These are phyloP conservation scores for Sarcophaga peregrina DNA, from an alignment of 1,140 invertebrate genomes.

Conservation along the genomic window DNA sequence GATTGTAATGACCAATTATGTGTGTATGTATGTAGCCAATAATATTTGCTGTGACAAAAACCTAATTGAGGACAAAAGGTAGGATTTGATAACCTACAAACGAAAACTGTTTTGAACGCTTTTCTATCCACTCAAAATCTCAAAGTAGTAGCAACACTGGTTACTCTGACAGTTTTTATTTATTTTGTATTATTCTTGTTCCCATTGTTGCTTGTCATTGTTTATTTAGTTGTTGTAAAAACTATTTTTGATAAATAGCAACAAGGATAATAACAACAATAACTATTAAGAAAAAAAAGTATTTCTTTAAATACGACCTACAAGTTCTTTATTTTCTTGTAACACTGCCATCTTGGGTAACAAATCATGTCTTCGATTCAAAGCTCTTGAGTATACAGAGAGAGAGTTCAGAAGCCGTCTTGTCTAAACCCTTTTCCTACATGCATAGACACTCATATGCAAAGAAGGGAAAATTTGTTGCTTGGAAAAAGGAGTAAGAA, in stretches of 20 bases:
- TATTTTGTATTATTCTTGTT: constrained; percentile 2
- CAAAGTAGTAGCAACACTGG: too few relatives aligned
- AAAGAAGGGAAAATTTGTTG: too few relatives aligned
- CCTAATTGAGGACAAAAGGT: too few relatives aligned
- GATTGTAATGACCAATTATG: too few relatives aligned
- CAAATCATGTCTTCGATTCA: too few relatives aligned
- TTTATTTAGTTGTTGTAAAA: constrained; percentile 1
- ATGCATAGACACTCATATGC: too few relatives aligned
- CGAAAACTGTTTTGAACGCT: too few relatives aligned
- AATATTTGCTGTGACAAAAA: too few relatives aligned
- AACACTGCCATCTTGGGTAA: not conserved
- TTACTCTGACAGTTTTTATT: not conserved
- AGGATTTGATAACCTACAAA: too few relatives aligned
- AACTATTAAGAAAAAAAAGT: not conserved
- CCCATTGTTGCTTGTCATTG: not conserved
- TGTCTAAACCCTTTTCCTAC: not conserved
- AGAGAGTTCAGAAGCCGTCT: not conserved
- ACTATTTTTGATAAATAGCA: not conserved
- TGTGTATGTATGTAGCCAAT: too few relatives aligned
- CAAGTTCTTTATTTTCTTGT: not conserved
- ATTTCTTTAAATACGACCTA: not conserved
- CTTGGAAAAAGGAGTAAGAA: not conserved
- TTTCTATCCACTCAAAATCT: too few relatives aligned
- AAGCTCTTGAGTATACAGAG: not conserved
- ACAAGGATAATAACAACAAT: too few relatives aligned